These are phyloP conservation scores for Apotomis betuletana DNA, from an alignment of 2,888 invertebrate species.

Conservation along the genomic window DNA sequence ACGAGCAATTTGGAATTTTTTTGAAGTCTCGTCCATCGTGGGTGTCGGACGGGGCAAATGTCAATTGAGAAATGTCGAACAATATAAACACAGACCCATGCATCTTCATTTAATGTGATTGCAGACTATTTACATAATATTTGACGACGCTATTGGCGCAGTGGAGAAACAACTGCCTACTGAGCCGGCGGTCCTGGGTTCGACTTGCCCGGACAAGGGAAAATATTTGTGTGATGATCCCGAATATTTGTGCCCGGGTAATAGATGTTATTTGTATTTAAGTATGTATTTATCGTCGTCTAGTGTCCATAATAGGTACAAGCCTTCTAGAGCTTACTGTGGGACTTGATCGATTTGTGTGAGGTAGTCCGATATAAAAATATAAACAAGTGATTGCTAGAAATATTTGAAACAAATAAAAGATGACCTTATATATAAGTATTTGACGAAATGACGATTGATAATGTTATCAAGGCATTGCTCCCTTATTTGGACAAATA, in stretches of 20 bases:
- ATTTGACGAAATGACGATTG: background rate
- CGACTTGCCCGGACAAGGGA: no score
- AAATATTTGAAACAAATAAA: background rate
- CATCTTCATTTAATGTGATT: conserved; percentile 42
- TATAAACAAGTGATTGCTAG: background rate
- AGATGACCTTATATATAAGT: conserved; percentile 22
- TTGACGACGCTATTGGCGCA: no score
- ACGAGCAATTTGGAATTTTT: conserved; percentile 22
- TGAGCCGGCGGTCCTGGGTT: no score
- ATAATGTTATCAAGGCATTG: conserved; percentile 15
- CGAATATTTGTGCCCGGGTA: no score
- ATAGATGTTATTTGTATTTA: no score
- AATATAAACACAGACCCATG: conserved; percentile 34
- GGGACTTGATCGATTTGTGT: no score
- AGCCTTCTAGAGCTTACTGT: no score
- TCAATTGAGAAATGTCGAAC: conserved; percentile 36
- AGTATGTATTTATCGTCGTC: no score
- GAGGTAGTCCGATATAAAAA: background rate
- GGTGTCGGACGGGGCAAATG: conserved; percentile 28
- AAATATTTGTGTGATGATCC: no score
- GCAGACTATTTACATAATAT: background rate
- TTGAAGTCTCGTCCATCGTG: conserved; percentile 16
- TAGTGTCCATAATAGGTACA: no score
- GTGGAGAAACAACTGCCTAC: no score
- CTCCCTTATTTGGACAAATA: background rate